Evolutionary conservation across 2,888 invertebrate genomes (phyloP), one percentile per base, ranked within the genome.

Genomic region (Meiosimyza decipiens): DNA sequence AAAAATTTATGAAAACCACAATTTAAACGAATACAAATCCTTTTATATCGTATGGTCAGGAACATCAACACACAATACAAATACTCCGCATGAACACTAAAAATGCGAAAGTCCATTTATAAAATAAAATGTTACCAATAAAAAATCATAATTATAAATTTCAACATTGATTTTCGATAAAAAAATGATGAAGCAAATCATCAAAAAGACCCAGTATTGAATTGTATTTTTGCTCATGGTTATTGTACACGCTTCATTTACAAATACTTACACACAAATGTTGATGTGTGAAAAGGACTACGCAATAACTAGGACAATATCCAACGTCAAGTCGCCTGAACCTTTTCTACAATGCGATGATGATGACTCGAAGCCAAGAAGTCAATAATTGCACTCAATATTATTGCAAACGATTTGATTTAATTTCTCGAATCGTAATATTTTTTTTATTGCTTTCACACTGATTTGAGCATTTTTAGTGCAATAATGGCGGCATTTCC

Each of bases 381-480:
- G 40, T 40, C 40, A 40, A 40, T 40, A 40, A 40, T 57, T 28
- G 57, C 57, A 28, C 16, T 57, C 12, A 9, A 18, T 57, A 28
- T 57, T 13, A 57, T 28, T 57, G 57, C 57, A 28, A 12, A 28
- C 28, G 57, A 57, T 57, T 57, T 57, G 22, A 57, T 57, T 57
- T 57, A 18, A 57, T 57, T 57, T 13, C 13, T 28, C 4, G 9
- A 40, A 40, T 40, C 40, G 40, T 40, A 40, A 40, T 22, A 22
- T 40, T 9, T 22, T 28, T 6, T 6, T 28, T 28, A 28, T 57
- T 57, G 11, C 18, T 28, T 22, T 55, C 13, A 28, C 12, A 28
- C 57, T 57, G 6, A 57, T 28, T 57, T 11, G 57, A 22, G 50
- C 49, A 49, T 50, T 7, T 13, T n/a, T 16, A 47, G 47, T 16